Evolutionary conservation across 2,888 invertebrate genomes (phyloP), one percentile per base, ranked within the genome.

Genomic region (Hypomecis punctinalis): DNA sequence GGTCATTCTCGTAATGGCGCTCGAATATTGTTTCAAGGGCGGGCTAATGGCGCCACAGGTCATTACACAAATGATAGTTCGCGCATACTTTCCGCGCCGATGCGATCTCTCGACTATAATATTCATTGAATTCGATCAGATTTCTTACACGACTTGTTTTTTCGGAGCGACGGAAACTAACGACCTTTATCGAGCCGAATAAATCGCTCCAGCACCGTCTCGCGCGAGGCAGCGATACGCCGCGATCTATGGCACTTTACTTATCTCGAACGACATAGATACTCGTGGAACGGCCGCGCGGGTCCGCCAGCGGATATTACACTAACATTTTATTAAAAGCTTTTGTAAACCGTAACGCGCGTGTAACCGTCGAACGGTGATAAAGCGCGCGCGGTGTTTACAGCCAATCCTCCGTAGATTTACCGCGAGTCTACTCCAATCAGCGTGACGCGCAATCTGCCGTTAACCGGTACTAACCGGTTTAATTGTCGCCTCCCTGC

Each of bases 401-500:
- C 61, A 49, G 55, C 13, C 55, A 45, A 61, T 61, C 43, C 23
- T 43, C 45, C 43, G 55, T 55, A 61, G 61, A 58, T 53, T 53
- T 58, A 54, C 46, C 23, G 39, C 49, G 55, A 51, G 60, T 62
- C 59, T 63, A 60, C 56, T 63, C 62, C 65, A 65, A 67, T 67
- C 62, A 62, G 61, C 61, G 46, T 65, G 61, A 65, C 67, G 71
- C 64, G 69, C 74, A 63, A 69, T 75, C 72, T 66, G 69, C 53
- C 65, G 71, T 68, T 70, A 71, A 68, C 69, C 67, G 72, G 61
- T 67, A 65, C 71, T 75, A 66, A 71, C 67, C 69, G 55, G 64
- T 48, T 73, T 75, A 71, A 76, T 74, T 68, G 64, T 55, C 49
- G 36, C 13, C 33, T 37, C 33, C 60, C 45, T 56, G 6, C 6